Evolutionary conservation across 2,888 invertebrate species (phyloP).

Genomic region (Drosophila anomelani): DNA sequence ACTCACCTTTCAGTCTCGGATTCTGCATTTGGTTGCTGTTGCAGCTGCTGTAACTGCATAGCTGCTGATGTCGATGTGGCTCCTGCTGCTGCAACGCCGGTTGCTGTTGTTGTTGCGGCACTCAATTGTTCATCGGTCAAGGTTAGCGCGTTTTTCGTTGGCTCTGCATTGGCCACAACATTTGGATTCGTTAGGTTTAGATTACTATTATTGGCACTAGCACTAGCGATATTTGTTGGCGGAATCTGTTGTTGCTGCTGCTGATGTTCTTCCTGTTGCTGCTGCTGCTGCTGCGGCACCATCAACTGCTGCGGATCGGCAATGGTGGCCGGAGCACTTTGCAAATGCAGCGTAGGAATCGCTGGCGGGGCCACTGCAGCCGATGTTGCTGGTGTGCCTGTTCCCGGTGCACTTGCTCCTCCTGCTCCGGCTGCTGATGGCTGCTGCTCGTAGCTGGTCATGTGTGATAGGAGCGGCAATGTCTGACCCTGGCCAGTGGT

Average conservation of each 20-base stretch:
- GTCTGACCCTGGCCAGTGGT: slow-evolving; percentile 74
- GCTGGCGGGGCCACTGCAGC: slow-evolving; percentile 48
- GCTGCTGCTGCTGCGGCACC: slow-evolving; percentile 52
- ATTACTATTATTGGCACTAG: slow-evolving; percentile 81
- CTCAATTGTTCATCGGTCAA: slow-evolving; percentile 52
- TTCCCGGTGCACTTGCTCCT: slow-evolving; percentile 28
- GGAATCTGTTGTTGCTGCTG: slow-evolving; percentile 57
- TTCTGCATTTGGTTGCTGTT: slow-evolving; percentile 82
- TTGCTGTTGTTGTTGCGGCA: slow-evolving; percentile 39
- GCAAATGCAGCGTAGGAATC: slow-evolving; percentile 56
- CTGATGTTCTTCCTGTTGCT: slow-evolving; percentile 44
- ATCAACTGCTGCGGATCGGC: slow-evolving; percentile 71
- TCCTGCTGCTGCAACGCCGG: slow-evolving; percentile 52
- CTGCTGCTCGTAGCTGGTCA: slow-evolving; percentile 72
- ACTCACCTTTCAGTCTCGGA: slow-evolving; percentile 85
- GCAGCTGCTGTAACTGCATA: slow-evolving; percentile 68
- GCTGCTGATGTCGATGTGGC: slow-evolving; percentile 54
- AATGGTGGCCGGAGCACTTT: slow-evolving; percentile 82
- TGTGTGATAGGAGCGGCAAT: slow-evolving; percentile 80
- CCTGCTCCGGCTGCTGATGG: slow-evolving; percentile 30
- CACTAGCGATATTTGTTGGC: slow-evolving; percentile 79
- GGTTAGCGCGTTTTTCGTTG: slow-evolving; percentile 60
- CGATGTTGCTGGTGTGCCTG: slow-evolving; percentile 39
- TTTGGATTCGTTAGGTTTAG: slow-evolving; percentile 71
- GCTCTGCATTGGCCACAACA: slow-evolving; percentile 45